phyloP scores from a whole-genome alignment of 2,113 vertebrate species.

The Prionailurus bengalensis region DNA sequence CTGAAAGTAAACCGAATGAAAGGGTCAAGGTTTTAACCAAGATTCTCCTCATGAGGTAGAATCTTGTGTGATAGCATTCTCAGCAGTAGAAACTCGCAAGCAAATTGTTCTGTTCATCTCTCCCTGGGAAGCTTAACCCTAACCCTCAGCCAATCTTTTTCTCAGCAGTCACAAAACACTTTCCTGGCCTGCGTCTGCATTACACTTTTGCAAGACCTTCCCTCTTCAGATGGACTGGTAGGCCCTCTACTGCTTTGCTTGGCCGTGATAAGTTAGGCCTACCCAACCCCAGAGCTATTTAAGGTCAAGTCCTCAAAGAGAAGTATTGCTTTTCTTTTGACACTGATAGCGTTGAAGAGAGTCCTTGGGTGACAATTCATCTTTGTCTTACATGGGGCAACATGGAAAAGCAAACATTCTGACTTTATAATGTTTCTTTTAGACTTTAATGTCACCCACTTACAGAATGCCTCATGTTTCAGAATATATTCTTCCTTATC shows the following conservation, averaged over 20 bases:
- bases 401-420: neutral
- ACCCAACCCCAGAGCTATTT: neutral
- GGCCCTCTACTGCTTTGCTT: neutral
- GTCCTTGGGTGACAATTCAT: neutral
- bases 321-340: neutral
- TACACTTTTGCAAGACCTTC: neutral
- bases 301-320: constrained; percentile 36
- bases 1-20: neutral
- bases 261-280: neutral
- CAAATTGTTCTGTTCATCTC: constrained; percentile 34
- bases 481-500: constrained; percentile 29
- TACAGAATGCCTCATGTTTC: neutral
- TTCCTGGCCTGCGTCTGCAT: neutral
- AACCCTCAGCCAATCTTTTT: constrained; percentile 30
- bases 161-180: constrained; percentile 50
- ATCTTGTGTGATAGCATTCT: neutral
- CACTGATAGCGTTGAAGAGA: neutral
- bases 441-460: neutral
- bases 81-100: neutral
- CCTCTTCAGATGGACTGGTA: neutral
- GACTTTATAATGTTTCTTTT: neutral
- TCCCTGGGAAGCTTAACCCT: neutral
- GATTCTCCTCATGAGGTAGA: neutral
- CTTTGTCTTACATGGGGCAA: constrained; percentile 53
- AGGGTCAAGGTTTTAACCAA: neutral